Conservation (phyloP, 2,797 vertebrate species). For the Anomalospiza imberbis region DNA sequence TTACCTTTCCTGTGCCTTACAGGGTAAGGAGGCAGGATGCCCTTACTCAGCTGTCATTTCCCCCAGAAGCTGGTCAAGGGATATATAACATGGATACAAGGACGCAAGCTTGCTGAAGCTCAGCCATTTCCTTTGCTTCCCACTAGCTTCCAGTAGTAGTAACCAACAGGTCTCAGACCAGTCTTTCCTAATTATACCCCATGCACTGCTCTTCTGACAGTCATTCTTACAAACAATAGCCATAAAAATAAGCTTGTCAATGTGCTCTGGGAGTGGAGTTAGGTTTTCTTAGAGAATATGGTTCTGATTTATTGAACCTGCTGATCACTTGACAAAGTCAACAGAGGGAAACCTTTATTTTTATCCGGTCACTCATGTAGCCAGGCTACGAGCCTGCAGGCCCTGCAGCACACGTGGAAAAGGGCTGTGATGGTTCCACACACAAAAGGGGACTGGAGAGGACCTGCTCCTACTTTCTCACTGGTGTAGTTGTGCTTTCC, state of each 20-base stretch:
- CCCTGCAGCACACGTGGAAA: background rate
- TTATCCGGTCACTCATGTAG: background rate
- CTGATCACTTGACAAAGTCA: background rate
- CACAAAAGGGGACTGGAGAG: background rate
- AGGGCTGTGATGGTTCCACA: background rate
- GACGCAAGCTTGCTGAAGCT: background rate
- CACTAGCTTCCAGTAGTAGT: background rate
- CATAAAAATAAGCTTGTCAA: background rate
- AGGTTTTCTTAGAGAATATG: background rate
- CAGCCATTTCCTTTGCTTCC: background rate
- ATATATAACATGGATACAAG: background rate
- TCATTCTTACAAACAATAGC: background rate
- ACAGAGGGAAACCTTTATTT: background rate
- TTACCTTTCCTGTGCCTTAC: background rate
- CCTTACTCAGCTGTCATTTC: background rate
- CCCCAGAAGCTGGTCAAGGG: background rate
- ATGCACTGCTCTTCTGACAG: background rate
- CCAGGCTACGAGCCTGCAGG: background rate
- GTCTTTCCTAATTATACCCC: background rate
- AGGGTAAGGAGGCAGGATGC: background rate
- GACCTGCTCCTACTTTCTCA: background rate
- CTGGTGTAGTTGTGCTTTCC: background rate
- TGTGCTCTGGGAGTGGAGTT: background rate
- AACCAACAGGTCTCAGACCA: background rate
- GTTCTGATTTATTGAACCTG: background rate